Conservation (phyloP, 2,888 invertebrate species). For the Trachelus tabidus region DNA sequence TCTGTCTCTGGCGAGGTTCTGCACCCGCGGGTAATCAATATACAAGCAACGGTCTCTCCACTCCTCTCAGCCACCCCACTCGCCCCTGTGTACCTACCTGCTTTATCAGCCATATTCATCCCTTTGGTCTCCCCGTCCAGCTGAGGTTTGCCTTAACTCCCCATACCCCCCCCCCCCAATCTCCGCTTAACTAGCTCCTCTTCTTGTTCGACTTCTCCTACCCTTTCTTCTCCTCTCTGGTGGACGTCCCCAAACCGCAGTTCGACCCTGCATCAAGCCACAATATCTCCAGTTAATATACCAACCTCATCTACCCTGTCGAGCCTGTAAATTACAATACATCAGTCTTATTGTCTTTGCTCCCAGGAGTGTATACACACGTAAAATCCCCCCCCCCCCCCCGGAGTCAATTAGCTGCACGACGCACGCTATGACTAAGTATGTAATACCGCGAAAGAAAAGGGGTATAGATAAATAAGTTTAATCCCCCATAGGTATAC, state of each 20-base stretch:
- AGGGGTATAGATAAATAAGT: background rate
- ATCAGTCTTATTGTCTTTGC: background rate
- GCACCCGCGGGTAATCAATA: constrained; percentile 55
- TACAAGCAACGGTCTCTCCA: constrained; percentile 39
- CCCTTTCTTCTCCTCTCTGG: background rate
- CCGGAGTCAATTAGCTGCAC: background rate
- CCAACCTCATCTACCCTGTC: background rate
- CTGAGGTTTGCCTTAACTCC: background rate
- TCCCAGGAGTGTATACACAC: background rate
- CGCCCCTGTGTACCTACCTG: background rate
- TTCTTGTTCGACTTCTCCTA: background rate
- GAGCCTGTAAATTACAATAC: background rate
- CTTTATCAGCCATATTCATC: background rate
- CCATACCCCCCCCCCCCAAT: background rate
- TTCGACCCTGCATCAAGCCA: background rate
- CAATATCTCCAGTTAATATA: background rate
- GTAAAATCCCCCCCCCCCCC: background rate
- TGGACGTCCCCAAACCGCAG: background rate
- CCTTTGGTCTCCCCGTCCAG: background rate
- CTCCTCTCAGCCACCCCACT: background rate
- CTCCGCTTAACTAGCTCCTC: background rate
- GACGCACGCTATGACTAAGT: background rate
- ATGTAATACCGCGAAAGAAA: background rate
- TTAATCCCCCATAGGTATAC: background rate
- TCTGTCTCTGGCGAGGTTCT: constrained; percentile 26